phyloP scores from a whole-genome alignment of 1,140 invertebrate species.

The Drosophila ercepeae region DNA sequence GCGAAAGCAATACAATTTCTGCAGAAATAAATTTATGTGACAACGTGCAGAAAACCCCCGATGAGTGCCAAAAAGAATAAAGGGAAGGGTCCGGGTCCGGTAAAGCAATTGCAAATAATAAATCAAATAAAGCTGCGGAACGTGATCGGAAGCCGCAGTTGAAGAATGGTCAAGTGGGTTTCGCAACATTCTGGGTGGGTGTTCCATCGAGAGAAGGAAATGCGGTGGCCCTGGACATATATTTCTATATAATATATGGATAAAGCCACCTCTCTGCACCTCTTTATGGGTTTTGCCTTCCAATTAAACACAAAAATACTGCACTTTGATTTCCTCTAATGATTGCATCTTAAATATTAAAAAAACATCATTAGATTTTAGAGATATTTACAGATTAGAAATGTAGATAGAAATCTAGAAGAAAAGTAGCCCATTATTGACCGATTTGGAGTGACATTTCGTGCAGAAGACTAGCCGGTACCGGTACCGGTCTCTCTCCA shows the following conservation, averaged over 20 bases:
- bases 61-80: slow-evolving; percentile 6
- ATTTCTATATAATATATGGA: no score
- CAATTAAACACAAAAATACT: slow-evolving; percentile 36
- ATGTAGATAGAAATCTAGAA: not conserved
- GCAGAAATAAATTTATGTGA: slow-evolving; percentile 56
- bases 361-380: no score
- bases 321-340: slow-evolving; percentile 47
- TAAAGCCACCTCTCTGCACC: no score
- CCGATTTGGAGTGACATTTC: slow-evolving; percentile 1
- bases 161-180: slow-evolving; percentile 41
- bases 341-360: no score
- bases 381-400: not conserved
- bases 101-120: slow-evolving; percentile 56
- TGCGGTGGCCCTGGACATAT: no score
- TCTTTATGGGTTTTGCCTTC: not conserved
- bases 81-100: not conserved
- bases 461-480: slow-evolving; percentile 4
- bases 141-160: slow-evolving; percentile 63
- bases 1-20: no score
- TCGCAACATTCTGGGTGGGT: no score
- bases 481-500: slow-evolving; percentile 12
- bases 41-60: slow-evolving; percentile 57
- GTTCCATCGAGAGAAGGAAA: slow-evolving; percentile 10
- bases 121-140: slow-evolving; percentile 70
- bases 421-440: not conserved